These are phyloP conservation scores for Megaptera novaeangliae DNA, from an alignment of 2,113 vertebrate species.

Conservation along the genomic window DNA sequence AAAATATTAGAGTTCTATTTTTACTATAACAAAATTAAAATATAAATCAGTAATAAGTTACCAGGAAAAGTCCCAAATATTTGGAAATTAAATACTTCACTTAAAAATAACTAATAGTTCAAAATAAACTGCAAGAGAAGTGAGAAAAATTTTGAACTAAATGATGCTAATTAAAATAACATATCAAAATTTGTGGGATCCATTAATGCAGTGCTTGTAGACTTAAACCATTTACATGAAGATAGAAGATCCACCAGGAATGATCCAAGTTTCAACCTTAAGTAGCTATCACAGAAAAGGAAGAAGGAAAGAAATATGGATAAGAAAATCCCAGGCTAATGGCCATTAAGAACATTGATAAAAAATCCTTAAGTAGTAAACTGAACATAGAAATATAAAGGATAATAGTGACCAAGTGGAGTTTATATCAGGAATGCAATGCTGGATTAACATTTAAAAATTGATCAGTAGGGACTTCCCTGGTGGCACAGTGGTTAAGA, in stretches of 20 bases:
- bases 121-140: neutral
- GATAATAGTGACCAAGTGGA: neutral
- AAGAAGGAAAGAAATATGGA: neutral
- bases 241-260: neutral
- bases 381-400: neutral
- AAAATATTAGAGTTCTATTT: neutral
- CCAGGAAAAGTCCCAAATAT: neutral
- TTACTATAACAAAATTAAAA: neutral
- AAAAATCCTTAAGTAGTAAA: neutral
- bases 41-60: neutral
- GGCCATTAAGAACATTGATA: neutral
- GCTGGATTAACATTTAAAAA: neutral
- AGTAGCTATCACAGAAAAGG: neutral
- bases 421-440: neutral
- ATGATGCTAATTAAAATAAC: neutral
- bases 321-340: neutral
- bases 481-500: no score
- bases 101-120: neutral
- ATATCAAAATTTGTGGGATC: neutral
- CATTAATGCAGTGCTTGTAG: neutral
- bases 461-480: neutral
- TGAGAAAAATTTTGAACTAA: neutral
- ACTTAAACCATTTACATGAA: neutral
- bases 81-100: neutral
- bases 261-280: neutral